Evolutionary conservation across 2,888 invertebrate species (phyloP), one percentile per base, ranked within the genome.

Genomic region (Nymphalis urticae): DNA sequence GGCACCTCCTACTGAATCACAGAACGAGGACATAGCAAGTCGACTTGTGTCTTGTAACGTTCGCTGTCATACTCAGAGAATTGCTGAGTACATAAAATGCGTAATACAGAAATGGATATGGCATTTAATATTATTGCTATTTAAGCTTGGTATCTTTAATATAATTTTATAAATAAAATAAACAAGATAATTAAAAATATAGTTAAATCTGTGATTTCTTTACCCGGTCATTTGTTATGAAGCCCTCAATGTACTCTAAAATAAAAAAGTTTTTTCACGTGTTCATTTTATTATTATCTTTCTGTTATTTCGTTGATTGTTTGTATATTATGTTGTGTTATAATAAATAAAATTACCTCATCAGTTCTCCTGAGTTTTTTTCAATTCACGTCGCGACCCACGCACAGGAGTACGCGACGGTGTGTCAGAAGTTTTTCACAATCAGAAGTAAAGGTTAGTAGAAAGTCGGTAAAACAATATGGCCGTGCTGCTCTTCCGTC

Each of bases 401-500:
- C 58, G 58, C 36, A 19, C 36, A 36, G 58, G 36, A 27, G 24
- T 48, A 19, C 50, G 56, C 48, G 64, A 63, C 68, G 53, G 48
- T 62, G 62, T 65, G 68, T 64, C 71, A 71, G 70, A 19, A 71
- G 80, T 84, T 85, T 84, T 85, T 84, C 84, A 82, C 80, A 82
- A 82, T 75, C 79, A 78, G 82, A 80, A 83, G 84, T 82, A 84
- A 85, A 86, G 86, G 87, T 86, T 83, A 85, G 59, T 86, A 86
- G 87, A 87, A 87, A 87, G 86, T 79, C 54, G 48, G 80, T 83
- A 83, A 87, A 83, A 87, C 87, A 87, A 87, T 87, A 58, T 58
- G 58, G 42, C 36, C 56, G 56, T 36, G 56, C 56, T 10, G 58
- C 42, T 58, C 58, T 36, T 58, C 58, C 58, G 58, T 58, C 13